These are phyloP conservation scores for Silurus asotus DNA, from an alignment of 2,113 vertebrate genomes.

Conservation along the genomic window DNA sequence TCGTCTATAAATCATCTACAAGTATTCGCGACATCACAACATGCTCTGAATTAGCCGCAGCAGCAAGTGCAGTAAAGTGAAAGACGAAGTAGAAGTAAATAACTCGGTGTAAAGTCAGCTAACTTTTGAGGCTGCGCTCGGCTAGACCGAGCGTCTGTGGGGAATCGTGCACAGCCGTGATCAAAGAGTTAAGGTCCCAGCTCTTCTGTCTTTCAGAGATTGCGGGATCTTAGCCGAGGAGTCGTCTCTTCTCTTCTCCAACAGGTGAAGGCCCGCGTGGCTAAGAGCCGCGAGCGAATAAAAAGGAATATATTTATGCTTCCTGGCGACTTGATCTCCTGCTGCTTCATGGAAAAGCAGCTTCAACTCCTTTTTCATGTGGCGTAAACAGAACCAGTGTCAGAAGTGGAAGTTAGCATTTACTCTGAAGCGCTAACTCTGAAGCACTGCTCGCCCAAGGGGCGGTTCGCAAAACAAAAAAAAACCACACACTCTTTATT, in stretches of 20 bases:
- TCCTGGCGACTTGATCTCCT: slow-evolving; percentile 37
- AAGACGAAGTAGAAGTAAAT: not conserved
- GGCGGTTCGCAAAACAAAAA: slow-evolving; percentile 44
- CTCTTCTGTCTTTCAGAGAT: slow-evolving; percentile 55
- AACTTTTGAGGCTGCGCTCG: slow-evolving; percentile 21
- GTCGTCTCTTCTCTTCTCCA: slow-evolving; percentile 42
- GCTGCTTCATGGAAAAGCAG: slow-evolving; percentile 59
- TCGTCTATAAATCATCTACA: not conserved
- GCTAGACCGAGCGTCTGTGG: slow-evolving; percentile 17
- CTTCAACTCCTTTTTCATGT: slow-evolving; percentile 59
- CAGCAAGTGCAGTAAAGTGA: not conserved
- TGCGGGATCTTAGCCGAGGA: slow-evolving; percentile 59
- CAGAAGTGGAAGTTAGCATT: slow-evolving; percentile 59
- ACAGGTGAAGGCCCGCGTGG: slow-evolving; percentile 39
- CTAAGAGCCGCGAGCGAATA: slow-evolving; percentile 14
- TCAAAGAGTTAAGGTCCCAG: slow-evolving; percentile 55
- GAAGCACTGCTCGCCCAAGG: slow-evolving; percentile 41
- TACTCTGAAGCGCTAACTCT: slow-evolving; percentile 56
- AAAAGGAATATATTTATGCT: slow-evolving; percentile 52
- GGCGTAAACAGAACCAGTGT: slow-evolving; percentile 57
- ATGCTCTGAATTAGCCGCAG: not conserved
- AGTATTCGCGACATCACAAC: not conserved
- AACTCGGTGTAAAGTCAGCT: slow-evolving; percentile 16
- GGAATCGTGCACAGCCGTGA: slow-evolving; percentile 52
- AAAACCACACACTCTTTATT: slow-evolving; percentile 15